Conservation (phyloP, 1,140 invertebrate species). For the Ericerus pela region DNA sequence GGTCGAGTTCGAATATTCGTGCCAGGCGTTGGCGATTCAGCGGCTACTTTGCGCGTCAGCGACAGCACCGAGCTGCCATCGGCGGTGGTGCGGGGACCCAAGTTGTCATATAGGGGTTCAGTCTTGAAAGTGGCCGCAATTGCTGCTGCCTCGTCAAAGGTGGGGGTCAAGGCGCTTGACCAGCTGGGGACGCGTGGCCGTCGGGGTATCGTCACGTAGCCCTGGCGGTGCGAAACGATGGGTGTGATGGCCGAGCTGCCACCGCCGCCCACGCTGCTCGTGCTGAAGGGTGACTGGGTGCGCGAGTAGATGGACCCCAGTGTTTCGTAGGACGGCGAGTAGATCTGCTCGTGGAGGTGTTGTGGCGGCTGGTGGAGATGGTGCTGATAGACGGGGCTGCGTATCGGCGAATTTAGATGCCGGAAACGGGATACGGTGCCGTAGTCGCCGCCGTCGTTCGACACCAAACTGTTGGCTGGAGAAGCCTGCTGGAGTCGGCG, state of each 20-base stretch:
- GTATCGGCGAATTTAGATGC: slow-evolving; percentile 33
- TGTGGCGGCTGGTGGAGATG: slow-evolving; percentile 45
- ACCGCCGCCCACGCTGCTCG: slow-evolving; percentile 34
- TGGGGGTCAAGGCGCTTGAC: slow-evolving; percentile 44
- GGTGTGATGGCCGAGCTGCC: too few species aligned
- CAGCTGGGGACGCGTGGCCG: slow-evolving; percentile 65
- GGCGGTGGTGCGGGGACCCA: slow-evolving; percentile 75
- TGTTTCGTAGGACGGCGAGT: slow-evolving; percentile 39
- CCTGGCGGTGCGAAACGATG: slow-evolving; percentile 47
- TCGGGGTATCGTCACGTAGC: slow-evolving; percentile 70
- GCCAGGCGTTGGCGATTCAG: slow-evolving; percentile 29
- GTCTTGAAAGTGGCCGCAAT: slow-evolving; percentile 40
- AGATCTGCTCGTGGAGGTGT: slow-evolving; percentile 52
- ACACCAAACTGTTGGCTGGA: slow-evolving; percentile 53
- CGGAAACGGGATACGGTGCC: slow-evolving; percentile 40
- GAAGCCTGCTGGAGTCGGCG: slow-evolving; percentile 46
- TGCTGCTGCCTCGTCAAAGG: slow-evolving; percentile 42
- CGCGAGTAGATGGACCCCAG: slow-evolving; percentile 55
- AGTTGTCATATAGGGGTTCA: slow-evolving; percentile 63
- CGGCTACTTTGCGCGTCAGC: slow-evolving; percentile 35
- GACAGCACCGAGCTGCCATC: slow-evolving; percentile 68
- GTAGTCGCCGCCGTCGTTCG: slow-evolving; percentile 54
- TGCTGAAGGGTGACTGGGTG: slow-evolving; percentile 51
- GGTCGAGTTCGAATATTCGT: slow-evolving; percentile 72
- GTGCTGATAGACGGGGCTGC: slow-evolving; percentile 37